Conservation (phyloP, 2,113 vertebrate species). For the Dryoscopus gambensis region DNA sequence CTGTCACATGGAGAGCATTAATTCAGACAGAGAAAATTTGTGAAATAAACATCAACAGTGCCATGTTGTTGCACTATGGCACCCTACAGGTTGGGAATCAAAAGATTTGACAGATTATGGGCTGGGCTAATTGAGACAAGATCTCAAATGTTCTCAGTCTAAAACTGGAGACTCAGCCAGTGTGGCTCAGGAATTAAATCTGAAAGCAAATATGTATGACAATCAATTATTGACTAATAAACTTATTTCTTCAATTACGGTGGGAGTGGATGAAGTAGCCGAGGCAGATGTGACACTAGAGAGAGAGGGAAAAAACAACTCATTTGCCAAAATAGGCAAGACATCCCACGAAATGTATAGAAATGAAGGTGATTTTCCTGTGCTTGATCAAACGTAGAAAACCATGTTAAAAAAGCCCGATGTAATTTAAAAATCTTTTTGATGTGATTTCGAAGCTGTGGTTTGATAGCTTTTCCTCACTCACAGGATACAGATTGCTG, state of each 20-base stretch:
- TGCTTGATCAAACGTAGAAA: background rate
- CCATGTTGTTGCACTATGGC: background rate
- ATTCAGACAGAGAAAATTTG: background rate
- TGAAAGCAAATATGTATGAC: background rate
- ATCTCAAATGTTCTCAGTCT: background rate
- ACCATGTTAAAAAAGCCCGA: fast-evolving
- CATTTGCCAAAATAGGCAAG: background rate
- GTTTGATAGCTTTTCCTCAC: background rate
- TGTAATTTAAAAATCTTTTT: background rate
- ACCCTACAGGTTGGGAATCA: background rate
- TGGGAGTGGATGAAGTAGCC: background rate
- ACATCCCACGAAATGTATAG: background rate
- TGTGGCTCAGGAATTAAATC: background rate
- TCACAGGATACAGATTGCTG: background rate
- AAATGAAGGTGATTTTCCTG: background rate
- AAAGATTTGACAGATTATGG: background rate
- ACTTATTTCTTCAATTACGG: background rate
- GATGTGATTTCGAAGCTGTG: background rate
- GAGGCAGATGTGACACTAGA: background rate
- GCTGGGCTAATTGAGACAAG: background rate
- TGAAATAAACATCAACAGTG: background rate
- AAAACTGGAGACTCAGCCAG: background rate
- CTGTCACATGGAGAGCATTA: background rate
- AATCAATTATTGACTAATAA: background rate
- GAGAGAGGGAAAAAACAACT: background rate